phyloP scores from a whole-genome alignment of 1,140 invertebrate genomes.

The Mactra quadrangularis region DNA sequence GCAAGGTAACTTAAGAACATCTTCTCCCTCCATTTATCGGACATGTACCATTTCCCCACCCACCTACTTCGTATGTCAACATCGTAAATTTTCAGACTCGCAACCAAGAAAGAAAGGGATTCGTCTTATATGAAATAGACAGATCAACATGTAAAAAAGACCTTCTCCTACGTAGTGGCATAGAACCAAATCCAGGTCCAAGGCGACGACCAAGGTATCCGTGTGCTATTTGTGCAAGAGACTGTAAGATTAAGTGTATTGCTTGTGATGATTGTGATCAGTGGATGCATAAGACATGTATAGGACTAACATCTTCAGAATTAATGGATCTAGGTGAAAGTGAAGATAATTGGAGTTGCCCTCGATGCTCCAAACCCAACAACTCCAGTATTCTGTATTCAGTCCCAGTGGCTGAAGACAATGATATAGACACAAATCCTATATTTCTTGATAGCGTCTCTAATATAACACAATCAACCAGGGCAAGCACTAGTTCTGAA shows the following conservation, averaged over 20 bases:
- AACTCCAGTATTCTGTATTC: not conserved
- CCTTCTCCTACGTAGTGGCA: not conserved
- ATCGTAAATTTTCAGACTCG: not conserved
- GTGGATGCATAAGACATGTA: not conserved
- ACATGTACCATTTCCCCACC: not conserved
- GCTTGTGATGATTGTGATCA: constrained; percentile 23
- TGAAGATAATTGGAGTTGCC: not conserved
- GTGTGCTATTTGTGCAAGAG: constrained; percentile 28
- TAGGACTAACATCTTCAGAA: not conserved
- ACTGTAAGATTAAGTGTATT: not conserved
- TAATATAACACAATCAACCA: not conserved
- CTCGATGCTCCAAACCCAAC: not conserved
- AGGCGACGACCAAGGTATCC: constrained; percentile 31
- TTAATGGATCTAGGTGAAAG: not conserved
- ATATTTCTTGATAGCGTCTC: constrained; percentile 19
- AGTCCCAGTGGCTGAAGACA: not conserved
- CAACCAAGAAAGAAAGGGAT: not conserved
- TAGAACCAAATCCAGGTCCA: constrained; percentile 51
- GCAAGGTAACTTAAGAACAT: too few relatives aligned
- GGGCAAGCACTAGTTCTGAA: not conserved
- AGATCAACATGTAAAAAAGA: not conserved
- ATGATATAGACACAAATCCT: not conserved
- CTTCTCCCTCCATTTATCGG: not conserved
- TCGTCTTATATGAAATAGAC: too few relatives aligned
- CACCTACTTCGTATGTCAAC: not conserved